phyloP scores from a whole-genome alignment of 2,888 invertebrate genomes.

The Orthonychiurus folsomi region DNA sequence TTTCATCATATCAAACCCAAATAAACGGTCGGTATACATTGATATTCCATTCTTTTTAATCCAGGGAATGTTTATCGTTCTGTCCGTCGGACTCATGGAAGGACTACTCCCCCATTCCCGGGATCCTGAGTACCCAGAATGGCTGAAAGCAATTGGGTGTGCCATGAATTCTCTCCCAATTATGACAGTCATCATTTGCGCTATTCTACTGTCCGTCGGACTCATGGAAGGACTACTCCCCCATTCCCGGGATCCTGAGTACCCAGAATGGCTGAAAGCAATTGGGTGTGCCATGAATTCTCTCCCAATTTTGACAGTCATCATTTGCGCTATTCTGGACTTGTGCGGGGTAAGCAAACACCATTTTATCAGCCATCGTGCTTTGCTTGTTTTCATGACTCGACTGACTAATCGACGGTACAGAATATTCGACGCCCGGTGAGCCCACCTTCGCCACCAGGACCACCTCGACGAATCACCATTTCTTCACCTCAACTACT shows the following conservation, averaged over 20 bases:
- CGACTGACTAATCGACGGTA: no score
- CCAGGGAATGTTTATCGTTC: not conserved
- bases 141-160: not conserved
- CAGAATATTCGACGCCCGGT: no score
- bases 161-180: not conserved
- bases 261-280: not conserved
- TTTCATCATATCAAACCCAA: not conserved
- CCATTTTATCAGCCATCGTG: no score
- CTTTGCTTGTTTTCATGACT: no score
- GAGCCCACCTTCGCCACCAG: no score
- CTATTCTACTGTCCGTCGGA: not conserved
- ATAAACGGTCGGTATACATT: no score
- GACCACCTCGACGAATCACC: no score
- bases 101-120: not conserved
- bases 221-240: not conserved
- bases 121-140: not conserved
- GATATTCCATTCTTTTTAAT: not conserved
- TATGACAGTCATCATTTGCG: not conserved
- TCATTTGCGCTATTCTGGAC: not conserved
- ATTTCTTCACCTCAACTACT: no score
- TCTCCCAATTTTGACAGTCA: not conserved
- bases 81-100: not conserved
- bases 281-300: not conserved
- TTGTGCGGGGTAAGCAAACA: no score
- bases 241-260: not conserved